Evolutionary conservation across 2,888 invertebrate genomes (phyloP).

Genomic region (Volucella bombylans): DNA sequence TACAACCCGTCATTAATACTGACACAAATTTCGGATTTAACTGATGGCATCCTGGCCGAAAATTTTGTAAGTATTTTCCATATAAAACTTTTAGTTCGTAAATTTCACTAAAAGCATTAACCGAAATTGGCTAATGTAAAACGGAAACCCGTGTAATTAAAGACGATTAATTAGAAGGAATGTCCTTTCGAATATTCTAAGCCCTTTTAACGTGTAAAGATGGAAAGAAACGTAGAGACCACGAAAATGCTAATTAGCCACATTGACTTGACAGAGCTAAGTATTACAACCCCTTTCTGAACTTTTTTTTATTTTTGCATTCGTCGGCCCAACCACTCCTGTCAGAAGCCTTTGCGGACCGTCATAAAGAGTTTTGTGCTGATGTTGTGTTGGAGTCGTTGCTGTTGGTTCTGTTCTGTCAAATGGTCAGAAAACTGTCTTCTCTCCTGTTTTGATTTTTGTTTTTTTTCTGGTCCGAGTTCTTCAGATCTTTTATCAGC

Average conservation of each 20-base stretch:
- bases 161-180: conserved; percentile 64
- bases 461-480: not conserved
- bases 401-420: not conserved
- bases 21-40: conserved; percentile 19
- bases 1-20: conserved; percentile 1
- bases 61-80: conserved; percentile 51
- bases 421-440: conserved; percentile 30
- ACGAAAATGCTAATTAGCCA: conserved; percentile 71
- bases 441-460: conserved; percentile 2
- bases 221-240: conserved; percentile 38
- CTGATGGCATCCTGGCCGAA: conserved; percentile 31
- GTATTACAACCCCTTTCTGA: conserved; percentile 36
- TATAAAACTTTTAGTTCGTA: conserved; percentile 14
- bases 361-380: conserved; percentile 45
- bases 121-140: conserved; percentile 46
- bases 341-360: conserved; percentile 29
- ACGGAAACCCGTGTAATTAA: conserved; percentile 56
- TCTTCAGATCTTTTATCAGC: conserved; percentile 17
- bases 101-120: conserved; percentile 43
- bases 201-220: conserved; percentile 41
- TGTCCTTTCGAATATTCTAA: conserved; percentile 29
- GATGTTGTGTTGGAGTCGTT: not conserved
- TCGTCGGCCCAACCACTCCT: conserved; percentile 7
- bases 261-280: conserved; percentile 59
- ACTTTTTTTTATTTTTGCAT: conserved; percentile 35